These are phyloP conservation scores for Ibidorhyncha struthersii DNA, from an alignment of 2,113 vertebrate species.

Conservation along the genomic window DNA sequence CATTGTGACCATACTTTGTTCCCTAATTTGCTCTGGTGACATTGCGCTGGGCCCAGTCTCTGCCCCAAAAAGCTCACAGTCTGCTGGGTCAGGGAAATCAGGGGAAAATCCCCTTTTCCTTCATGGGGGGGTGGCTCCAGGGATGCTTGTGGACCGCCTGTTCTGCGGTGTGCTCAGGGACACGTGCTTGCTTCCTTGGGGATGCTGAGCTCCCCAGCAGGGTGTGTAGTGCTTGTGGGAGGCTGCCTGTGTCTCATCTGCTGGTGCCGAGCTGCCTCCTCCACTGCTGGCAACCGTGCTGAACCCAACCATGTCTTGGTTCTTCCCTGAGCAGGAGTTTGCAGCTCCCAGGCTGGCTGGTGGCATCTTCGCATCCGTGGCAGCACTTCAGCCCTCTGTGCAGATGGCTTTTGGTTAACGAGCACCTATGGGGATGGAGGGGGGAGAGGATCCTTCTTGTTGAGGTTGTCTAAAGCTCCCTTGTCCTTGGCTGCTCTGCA, in stretches of 20 bases:
- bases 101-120: neutral
- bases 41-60: fast-evolving
- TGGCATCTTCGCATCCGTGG: neutral
- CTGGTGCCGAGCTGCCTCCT: neutral
- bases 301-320: neutral
- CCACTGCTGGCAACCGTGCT: neutral
- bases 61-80: neutral
- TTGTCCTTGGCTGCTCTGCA: neutral
- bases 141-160: neutral
- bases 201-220: neutral
- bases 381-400: neutral
- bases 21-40: neutral
- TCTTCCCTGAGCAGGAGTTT: neutral
- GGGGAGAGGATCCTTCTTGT: neutral
- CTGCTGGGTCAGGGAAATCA: neutral
- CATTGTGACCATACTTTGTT: neutral
- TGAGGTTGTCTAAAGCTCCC: neutral
- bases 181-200: neutral
- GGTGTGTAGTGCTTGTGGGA: neutral
- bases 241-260: neutral
- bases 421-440: neutral
- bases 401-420: neutral
- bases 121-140: fast-evolving
- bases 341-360: neutral
- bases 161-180: fast-evolving